Conservation (phyloP, 2,888 invertebrate genomes). For the Nymphalis polychloros region DNA sequence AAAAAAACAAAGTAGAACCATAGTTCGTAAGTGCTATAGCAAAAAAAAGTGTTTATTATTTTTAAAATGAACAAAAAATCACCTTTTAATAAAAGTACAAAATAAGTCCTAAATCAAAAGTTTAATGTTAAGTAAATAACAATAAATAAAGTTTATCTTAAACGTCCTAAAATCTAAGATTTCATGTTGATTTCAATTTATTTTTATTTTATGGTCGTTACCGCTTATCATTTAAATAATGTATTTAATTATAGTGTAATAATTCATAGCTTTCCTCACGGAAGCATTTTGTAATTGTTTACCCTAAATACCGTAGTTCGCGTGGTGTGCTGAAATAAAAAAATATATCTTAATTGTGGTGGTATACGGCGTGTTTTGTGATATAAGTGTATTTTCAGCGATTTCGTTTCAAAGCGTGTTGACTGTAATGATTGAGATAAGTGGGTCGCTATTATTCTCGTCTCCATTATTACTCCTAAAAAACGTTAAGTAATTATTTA, state of each 20-base stretch:
- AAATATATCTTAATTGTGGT: constrained; percentile 69
- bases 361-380: constrained; percentile 70
- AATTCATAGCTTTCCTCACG: constrained; percentile 43
- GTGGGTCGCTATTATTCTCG: constrained; percentile 36
- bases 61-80: background rate
- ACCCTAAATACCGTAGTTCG: constrained; percentile 52
- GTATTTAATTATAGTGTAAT: constrained; percentile 46
- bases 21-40: too few species aligned
- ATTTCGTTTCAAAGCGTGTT: constrained; percentile 71
- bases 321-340: constrained; percentile 74
- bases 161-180: constrained; percentile 32
- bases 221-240: constrained; percentile 44
- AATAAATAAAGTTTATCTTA: constrained; percentile 36
- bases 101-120: background rate
- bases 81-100: constrained; percentile 6
- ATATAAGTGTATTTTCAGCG: constrained; percentile 68
- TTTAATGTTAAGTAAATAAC: constrained; percentile 30
- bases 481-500: constrained; percentile 18
- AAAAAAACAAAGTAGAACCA: too few species aligned
- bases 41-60: too few species aligned
- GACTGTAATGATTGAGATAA: constrained; percentile 74
- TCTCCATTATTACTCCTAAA: constrained; percentile 28
- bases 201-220: constrained; percentile 40
- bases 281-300: constrained; percentile 44
- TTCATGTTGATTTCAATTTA: constrained; percentile 40